Evolutionary conservation across 2,888 invertebrate genomes (phyloP), one percentile per base, ranked within the genome.

Genomic region (Steromphala cineraria): DNA sequence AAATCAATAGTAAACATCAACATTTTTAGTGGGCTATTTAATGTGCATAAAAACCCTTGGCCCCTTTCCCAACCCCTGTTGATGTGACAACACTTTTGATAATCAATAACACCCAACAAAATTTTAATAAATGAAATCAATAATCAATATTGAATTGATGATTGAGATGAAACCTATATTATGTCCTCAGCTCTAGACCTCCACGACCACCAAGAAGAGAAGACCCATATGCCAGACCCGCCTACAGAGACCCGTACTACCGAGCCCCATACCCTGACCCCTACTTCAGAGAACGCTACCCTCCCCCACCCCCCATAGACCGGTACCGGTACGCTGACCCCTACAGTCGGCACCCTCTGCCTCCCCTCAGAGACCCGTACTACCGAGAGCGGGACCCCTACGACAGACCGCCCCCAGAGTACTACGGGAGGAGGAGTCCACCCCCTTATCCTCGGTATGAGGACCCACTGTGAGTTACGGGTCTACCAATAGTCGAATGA

Each of bases 321-420:
- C 85, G 90, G 55, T 90, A 88, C 86, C 84, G 88, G 78, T 90
- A 90, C 67, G 85, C 88, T 80, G 90, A 90, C 76, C 89, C 88
- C 4, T 91, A 91, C 81, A 90, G 90, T 75, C 89, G 91, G 40
- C 76, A 90, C 2, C 88, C 88, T 31, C 81, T 76, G 8, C 82
- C 82, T 36, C 80, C 81, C n/a, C 79, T 78, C 1, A 74, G 81
- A 36, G 81, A 81, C 36, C 79, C 78, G 0, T 84, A 84, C 74
- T 75, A 78, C 78, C 53, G 80, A 36, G 82, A 82, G 67, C 31
- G 84, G 78, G 90, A 90, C 75, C 89, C 89, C 0, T 90, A 90
- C 75, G 86, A 86, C 67, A 86, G 89, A 79, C 89, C 89, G 10
- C 89, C 89, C 24, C 89, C 90, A 80, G 89, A 89, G 55, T 89